Evolutionary conservation across 2,888 invertebrate species (phyloP), one percentile per base, ranked within the genome.

Genomic region (Bruchidius siliquastri): DNA sequence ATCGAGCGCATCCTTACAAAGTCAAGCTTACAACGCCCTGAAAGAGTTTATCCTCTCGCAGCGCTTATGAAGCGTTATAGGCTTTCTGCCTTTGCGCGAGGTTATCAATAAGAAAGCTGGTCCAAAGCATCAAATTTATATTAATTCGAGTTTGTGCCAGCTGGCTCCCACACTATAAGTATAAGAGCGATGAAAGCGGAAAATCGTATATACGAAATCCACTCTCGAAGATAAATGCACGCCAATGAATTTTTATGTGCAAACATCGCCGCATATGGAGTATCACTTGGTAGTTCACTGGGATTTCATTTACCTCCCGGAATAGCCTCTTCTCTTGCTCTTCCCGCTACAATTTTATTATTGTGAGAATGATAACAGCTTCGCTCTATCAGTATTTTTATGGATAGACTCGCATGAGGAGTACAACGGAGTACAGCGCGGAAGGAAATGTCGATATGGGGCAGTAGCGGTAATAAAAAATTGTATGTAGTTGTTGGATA

Each of bases 281-380:
- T 49, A 49, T 49, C 49, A 49, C 49, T 49, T 49, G 49, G 49
- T 49, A 49, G 49, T 49, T 49, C 49, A 49, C 49, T 49, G 49
- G 49, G 49, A 49, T 49, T 49, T 49, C 49, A 49, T 49, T 18
- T 18, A 49, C 21, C 22, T 68, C 78, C 75, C 74, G 75, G 75
- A 78, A 80, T 77, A 76, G 75, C 73, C 74, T 72, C 73, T 76
- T 76, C 75, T 77, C 22, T 68, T 68, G 21, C 68, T 68, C 79
- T 76, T 77, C 74, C 74, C 72, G 76, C 73, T 67, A 75, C 72
- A 72, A 71, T 78, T 80, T 80, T 80, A 80, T 77, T 77, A 79
- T 78, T 76, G 76, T 72, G 77, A 73, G 72, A 80, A 79, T 75
- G 80, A 78, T 78, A 77, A 74, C 76, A 73, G 76, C 76, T 78